Base-by-base conservation (phyloP, 2,797 vertebrate genomes). In the Clamator glandarius region DNA sequence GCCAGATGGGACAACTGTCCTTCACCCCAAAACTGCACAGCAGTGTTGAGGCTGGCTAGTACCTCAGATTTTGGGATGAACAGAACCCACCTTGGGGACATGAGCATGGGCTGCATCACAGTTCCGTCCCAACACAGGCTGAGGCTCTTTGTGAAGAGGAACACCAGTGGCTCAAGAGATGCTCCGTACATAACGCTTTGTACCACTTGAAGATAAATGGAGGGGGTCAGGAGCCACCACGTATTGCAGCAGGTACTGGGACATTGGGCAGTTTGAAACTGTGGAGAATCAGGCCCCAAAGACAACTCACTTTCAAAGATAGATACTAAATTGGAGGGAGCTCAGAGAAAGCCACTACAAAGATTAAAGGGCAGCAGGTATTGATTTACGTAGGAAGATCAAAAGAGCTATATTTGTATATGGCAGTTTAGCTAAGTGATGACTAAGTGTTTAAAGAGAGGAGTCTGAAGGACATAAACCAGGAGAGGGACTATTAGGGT, bases 361-460 rank as follows among this genome's bases (percentile, higher is more conserved):
- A 91, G 95, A 96, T 96, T 64, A 95, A 95, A 96, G 95, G 78
- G 83, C 84, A 72, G 85, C 46, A 95, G 90, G 64, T 93, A 96
- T 96, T 91, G 92, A 96, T 97, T 89, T 50, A 82, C 0, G 41
- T 66, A 77, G 87, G 86, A 78, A 90, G 89, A 96, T 96, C 94
- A 96, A 92, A 95, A 92, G 95, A 91, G 83, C 92, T 96, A 51
- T 92, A 96, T 96, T 94, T 92, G 91, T 95, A 79, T 75, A 63
- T 20, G 26, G 89, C 23, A 86, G 89, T 86, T 93, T 28, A 83
- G 93, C 72, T 93, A 95, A 96, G 95, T 90, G 92, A 94, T 97
- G 91, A 96, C 92, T 94, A 95, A 95, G 90, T 94, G 83, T 91
- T 96, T 94, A 90, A 92, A 51, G 26, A 79, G 62, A 76, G 77